Evolutionary conservation across 2,888 invertebrate species (phyloP).

Genomic region (Acanthococcus lagerstroemiae): DNA sequence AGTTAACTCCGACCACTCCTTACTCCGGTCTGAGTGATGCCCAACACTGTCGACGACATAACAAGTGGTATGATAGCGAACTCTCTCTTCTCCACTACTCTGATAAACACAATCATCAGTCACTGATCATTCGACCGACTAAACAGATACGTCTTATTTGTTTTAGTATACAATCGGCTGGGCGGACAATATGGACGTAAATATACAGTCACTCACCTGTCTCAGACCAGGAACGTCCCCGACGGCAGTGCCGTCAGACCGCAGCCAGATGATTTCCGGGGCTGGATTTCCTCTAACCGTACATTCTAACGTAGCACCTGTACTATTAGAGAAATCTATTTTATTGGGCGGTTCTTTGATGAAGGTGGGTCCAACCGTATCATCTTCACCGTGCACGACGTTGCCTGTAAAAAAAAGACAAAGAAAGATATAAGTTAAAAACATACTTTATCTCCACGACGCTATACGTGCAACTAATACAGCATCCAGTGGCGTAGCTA

Average conservation of each 20-base stretch:
- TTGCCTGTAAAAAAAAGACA: slow-evolving; percentile 23
- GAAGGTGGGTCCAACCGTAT: slow-evolving; percentile 80
- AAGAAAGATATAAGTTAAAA: too few relatives aligned
- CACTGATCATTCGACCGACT: too few relatives aligned
- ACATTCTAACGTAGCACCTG: slow-evolving; percentile 85
- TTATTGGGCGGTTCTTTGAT: slow-evolving; percentile 83
- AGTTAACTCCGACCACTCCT: too few relatives aligned
- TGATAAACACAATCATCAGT: neutral
- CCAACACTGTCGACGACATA: too few relatives aligned
- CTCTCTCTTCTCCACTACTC: too few relatives aligned
- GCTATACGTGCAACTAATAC: too few relatives aligned
- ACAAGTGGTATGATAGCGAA: too few relatives aligned
- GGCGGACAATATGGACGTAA: neutral
- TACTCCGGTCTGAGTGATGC: too few relatives aligned
- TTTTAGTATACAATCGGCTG: neutral
- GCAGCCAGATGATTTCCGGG: slow-evolving; percentile 87
- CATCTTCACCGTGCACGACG: slow-evolving; percentile 45
- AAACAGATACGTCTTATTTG: too few relatives aligned
- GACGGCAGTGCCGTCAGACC: slow-evolving; percentile 80
- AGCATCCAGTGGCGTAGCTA: too few relatives aligned
- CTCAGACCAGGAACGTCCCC: slow-evolving; percentile 80
- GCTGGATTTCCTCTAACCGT: slow-evolving; percentile 81
- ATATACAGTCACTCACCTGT: slow-evolving; percentile 50
- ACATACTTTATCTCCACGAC: too few relatives aligned
- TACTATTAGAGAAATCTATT: slow-evolving; percentile 88